phyloP scores from a whole-genome alignment of 2,797 vertebrate species.

The Argyrosomus regius region DNA sequence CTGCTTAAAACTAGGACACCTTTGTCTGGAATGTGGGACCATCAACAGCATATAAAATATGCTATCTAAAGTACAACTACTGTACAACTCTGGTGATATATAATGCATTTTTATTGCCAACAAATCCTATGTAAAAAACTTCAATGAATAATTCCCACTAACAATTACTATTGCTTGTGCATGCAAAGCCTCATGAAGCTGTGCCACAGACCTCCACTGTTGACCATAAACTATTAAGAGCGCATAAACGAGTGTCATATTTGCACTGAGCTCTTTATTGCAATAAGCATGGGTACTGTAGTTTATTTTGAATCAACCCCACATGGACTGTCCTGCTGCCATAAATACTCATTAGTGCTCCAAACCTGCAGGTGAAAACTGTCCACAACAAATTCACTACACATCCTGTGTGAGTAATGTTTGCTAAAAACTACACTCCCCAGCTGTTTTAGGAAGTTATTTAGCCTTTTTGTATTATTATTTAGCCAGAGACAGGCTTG shows the following conservation, averaged over 20 bases:
- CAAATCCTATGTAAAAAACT: conserved; percentile 13
- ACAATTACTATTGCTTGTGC: neutral
- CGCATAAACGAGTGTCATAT: neutral
- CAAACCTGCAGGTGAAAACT: neutral
- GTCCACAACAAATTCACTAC: neutral
- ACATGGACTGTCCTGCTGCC: neutral
- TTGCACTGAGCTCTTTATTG: neutral
- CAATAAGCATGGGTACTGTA: neutral
- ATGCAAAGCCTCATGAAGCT: neutral
- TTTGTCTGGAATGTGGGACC: conserved; percentile 65
- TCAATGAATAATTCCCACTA: conserved; percentile 11
- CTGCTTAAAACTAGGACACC: conserved; percentile 81
- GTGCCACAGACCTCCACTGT: neutral
- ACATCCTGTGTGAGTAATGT: neutral
- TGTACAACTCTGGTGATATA: conserved; percentile 8
- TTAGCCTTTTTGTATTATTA: neutral
- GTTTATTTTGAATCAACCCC: neutral
- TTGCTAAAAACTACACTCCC: neutral
- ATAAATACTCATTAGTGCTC: conserved; percentile 2
- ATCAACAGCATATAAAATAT: conserved; percentile 49
- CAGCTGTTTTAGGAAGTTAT: neutral
- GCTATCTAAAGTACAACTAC: conserved; percentile 36
- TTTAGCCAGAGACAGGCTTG: neutral
- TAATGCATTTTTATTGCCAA: conserved; percentile 10
- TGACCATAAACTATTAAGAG: conserved; percentile 5